Evolutionary conservation across 2,888 invertebrate genomes (phyloP).

Genomic region (Parthenolecanium corni): DNA sequence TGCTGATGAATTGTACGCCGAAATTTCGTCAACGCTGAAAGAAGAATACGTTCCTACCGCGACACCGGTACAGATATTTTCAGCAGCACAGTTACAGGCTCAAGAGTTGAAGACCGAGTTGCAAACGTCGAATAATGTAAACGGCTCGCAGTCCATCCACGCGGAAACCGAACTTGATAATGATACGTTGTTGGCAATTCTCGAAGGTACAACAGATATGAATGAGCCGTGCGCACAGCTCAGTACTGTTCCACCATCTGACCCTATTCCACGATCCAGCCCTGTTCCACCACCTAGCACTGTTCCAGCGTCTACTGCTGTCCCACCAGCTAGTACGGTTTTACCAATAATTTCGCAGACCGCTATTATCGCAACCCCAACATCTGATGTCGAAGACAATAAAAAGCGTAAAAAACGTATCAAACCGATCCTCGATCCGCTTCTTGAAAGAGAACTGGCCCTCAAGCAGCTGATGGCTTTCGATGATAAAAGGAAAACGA

Average conservation of each 20-base stretch:
- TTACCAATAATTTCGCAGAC: neutral
- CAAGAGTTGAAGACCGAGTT: too few species aligned
- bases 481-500: constrained; percentile 35
- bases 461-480: constrained; percentile 46
- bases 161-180: constrained; percentile 20
- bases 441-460: constrained; percentile 45
- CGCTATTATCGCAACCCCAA: neutral
- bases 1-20: constrained; percentile 16
- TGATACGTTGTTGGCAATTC: constrained; percentile 22
- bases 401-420: constrained; percentile 22
- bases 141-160: neutral
- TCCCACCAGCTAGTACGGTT: neutral
- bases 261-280: neutral
- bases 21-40: constrained; percentile 9
- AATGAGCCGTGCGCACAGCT: neutral
- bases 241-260: neutral
- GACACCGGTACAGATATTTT: too few species aligned
- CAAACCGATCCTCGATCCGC: constrained; percentile 38
- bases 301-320: neutral
- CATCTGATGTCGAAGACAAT: neutral
- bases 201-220: constrained; percentile 18
- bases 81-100: neutral
- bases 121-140: too few species aligned
- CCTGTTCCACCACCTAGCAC: neutral
- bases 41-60: constrained; percentile 1